These are phyloP conservation scores for Parazoanthus swiftii DNA, from an alignment of 92 coral and sea anemone species.

Conservation along the genomic window DNA sequence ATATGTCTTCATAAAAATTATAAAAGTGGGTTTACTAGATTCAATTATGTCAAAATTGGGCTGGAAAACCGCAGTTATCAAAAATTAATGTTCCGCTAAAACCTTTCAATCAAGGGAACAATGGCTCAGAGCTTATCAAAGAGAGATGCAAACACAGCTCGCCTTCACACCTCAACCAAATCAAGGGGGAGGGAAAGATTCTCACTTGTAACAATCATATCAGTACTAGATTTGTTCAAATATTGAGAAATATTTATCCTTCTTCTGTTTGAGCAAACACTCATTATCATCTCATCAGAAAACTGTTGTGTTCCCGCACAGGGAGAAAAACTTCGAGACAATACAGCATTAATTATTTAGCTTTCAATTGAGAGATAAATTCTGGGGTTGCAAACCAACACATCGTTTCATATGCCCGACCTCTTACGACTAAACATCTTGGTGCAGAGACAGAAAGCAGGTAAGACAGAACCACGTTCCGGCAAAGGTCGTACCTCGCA, in stretches of 20 bases:
- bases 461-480: conserved; percentile 2
- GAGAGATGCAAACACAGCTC: conserved; percentile 53
- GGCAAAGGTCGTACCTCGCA: conserved; percentile 26
- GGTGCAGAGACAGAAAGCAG: neutral
- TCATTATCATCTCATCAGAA: conserved; percentile 65
- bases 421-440: conserved; percentile 8
- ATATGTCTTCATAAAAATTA: conserved; percentile 69
- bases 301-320: conserved; percentile 53
- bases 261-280: conserved; percentile 66
- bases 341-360: conserved; percentile 85
- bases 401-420: conserved; percentile 65
- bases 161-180: conserved; percentile 58
- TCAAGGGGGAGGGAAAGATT: conserved; percentile 68
- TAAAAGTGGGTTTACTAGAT: conserved; percentile 73
- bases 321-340: conserved; percentile 69
- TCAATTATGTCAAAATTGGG: conserved; percentile 80
- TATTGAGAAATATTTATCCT: conserved; percentile 77
- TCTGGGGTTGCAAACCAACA: conserved; percentile 88
- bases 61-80: conserved; percentile 71
- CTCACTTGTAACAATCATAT: conserved; percentile 74
- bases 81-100: conserved; percentile 85
- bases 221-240: conserved; percentile 68
- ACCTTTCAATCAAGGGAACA: conserved; percentile 64
- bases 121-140: conserved; percentile 74
- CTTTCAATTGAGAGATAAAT: conserved; percentile 76